A percentile compares a stretch with the other conserved stretches of the same genome.
Conservation (phyloP, 2,113 vertebrate genomes). For the Psittacula cyanocephala region DNA sequence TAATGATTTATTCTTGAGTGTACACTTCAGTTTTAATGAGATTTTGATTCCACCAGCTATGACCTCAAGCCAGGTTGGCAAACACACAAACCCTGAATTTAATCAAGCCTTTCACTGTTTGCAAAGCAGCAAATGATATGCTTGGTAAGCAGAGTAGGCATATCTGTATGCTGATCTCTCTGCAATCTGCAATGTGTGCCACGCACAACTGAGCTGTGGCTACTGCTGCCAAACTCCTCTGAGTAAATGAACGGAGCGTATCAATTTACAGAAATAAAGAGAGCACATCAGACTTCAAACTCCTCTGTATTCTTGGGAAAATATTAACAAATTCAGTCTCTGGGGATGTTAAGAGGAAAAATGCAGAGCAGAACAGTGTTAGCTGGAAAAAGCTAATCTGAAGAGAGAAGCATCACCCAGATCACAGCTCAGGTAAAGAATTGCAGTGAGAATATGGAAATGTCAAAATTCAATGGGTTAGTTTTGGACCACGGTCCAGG, state of each 20-base stretch:
- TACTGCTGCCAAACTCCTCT: slow-evolving; percentile 8
- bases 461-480: neutral
- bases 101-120: slow-evolving; percentile 44
- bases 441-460: neutral
- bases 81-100: slow-evolving; percentile 31
- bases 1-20: neutral
- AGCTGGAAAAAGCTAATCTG: neutral
- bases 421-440: neutral
- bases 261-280: neutral
- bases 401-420: neutral
- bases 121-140: slow-evolving; percentile 1
- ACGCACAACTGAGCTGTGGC: neutral
- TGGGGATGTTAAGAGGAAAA: neutral
- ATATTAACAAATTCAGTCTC: neutral
- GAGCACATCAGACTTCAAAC: neutral
- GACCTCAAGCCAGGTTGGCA: neutral
- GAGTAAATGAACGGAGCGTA: neutral
- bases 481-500: neutral
- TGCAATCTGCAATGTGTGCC: neutral
- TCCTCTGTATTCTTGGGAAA: neutral
- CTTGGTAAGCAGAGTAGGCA: slow-evolving; percentile 14
- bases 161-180: neutral
- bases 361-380: neutral
- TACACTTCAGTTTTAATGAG: slow-evolving; percentile 24
- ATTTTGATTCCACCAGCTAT: neutral